phyloP scores from a whole-genome alignment of 2,113 vertebrate species.

The Nematolebias whitei region DNA sequence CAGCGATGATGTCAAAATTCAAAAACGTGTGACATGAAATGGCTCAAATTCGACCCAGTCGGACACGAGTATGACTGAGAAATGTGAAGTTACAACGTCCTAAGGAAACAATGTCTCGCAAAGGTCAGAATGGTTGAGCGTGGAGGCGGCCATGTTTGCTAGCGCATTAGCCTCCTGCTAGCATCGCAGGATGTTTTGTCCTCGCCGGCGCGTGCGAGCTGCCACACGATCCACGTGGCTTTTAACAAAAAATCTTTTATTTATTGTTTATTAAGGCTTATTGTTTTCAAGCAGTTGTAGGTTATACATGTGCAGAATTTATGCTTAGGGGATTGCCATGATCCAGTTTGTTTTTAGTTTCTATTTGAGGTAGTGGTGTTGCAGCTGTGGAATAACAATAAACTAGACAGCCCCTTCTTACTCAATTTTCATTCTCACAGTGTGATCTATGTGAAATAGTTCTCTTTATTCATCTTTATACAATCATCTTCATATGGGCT shows the following conservation, averaged over 20 bases:
- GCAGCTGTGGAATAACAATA: neutral
- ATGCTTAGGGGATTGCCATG: neutral
- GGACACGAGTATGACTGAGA: fast-evolving
- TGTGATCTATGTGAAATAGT: too few species aligned
- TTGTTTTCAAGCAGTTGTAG: neutral
- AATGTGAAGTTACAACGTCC: fast-evolving
- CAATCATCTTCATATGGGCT: too few species aligned
- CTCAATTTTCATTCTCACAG: too few species aligned
- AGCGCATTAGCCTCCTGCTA: conserved; percentile 33
- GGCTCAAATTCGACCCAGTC: fast-evolving
- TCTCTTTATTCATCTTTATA: too few species aligned
- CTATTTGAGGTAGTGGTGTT: neutral
- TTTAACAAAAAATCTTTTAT: neutral
- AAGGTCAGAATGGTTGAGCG: conserved; percentile 84
- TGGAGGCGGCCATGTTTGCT: conserved; percentile 84
- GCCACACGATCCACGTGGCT: neutral
- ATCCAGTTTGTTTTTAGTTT: conserved; percentile 1
- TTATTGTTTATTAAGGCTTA: too few species aligned
- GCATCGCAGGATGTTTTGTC: conserved; percentile 52
- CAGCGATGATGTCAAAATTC: fast-evolving
- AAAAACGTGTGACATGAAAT: neutral
- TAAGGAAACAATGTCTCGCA: conserved; percentile 63
- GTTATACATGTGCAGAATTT: neutral
- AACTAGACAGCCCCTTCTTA: neutral
- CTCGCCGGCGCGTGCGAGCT: conserved; percentile 9